Base-by-base conservation (phyloP, 1,140 invertebrate genomes). In the Frieseomelitta varia region DNA sequence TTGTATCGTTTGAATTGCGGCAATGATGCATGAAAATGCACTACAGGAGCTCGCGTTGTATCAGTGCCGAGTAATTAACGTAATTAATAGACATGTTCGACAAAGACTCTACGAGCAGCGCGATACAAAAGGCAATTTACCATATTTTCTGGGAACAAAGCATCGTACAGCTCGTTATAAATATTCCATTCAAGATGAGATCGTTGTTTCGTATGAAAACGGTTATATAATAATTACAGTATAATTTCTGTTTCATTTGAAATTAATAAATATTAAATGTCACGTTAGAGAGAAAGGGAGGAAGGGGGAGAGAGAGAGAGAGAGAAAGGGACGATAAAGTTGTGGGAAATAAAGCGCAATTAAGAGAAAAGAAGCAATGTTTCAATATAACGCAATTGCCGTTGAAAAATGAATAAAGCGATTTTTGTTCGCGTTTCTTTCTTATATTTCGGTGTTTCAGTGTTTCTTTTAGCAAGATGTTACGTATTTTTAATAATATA, bases 81-180 rank as follows among this genome's bases (percentile, higher is more conserved):
- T 34, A 80, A 80, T 80, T 71, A 80, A 80, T 71, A 51, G 39
- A 27, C 21, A 12, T 34, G 51, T 65, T 65, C 39, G 58, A 77
- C 47, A 61, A 65, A 65, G 51, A 39, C n/a, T 8, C 34, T 39
- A 55, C 8, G 14, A n/a, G 11, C 39, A 11, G 11, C 19, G 19
- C 8, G 39, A 47, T 8, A 6, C 39, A 47, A 47, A 79, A 71
- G 47, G 21, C 78, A 47, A 79, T 71, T 34, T 30, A 34, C 27
- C 30, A 24, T 14, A 24, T 14, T 47, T 19, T 61, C 10, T 27
- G 67, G 30, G 58, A 58, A 27, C 24, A 79, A 56, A 55, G 30
- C 53, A 24, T 2, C 15, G 8, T 61, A 14, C n/a, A 0, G 39
- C 24, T 12, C 15, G 30, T 58, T 47, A 55, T 71, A 79, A 71